These are phyloP conservation scores for Protonibea diacanthus DNA, from an alignment of 2,797 vertebrate genomes.

Conservation along the genomic window DNA sequence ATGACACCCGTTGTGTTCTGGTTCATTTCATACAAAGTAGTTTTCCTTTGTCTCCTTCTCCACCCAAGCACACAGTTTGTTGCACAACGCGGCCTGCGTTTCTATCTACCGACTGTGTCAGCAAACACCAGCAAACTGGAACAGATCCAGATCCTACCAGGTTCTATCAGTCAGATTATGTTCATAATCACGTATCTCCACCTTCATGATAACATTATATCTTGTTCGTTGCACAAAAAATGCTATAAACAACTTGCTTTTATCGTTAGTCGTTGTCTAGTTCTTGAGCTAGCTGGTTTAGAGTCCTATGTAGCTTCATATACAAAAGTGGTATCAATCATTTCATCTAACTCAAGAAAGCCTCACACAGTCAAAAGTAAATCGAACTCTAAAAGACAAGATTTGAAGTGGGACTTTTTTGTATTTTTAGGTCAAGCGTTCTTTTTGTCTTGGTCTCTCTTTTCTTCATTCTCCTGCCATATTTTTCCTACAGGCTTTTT, in stretches of 20 bases:
- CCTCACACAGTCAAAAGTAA: conserved; percentile 28
- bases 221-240: neutral
- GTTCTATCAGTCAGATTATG: neutral
- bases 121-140: neutral
- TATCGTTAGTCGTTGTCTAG: neutral
- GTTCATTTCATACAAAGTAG: no score
- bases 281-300: neutral
- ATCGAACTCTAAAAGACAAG: conserved; percentile 12
- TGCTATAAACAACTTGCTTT: neutral
- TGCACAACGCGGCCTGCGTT: neutral
- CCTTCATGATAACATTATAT: neutral
- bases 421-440: conserved; percentile 49
- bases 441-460: conserved; percentile 7
- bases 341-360: neutral
- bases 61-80: no score
- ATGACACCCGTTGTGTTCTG: neutral
- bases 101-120: neutral
- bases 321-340: neutral
- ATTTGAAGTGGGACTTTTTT: conserved; percentile 50
- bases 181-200: neutral
- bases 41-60: no score
- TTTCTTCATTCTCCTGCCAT: conserved; percentile 19
- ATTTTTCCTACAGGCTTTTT: conserved; percentile 39
- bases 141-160: neutral
- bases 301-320: neutral